Base-by-base conservation (phyloP, 2,888 invertebrate genomes). In the Drosophila mercatorum region DNA sequence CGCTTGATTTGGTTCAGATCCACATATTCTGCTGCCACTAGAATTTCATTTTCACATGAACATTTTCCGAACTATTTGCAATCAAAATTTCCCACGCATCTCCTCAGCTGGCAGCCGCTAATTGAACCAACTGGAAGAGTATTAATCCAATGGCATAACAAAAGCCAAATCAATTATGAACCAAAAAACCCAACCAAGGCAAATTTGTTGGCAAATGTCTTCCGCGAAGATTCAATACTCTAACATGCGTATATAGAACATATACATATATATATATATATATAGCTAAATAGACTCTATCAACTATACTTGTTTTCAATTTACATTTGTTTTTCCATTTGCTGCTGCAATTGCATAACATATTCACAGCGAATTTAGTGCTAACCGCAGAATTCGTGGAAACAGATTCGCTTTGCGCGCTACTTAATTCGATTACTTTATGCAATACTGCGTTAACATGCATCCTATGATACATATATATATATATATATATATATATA, bases 31-130 rank as follows among this genome's bases (percentile, higher is more conserved):
- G 41, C 61, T 55, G 46, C 43, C 8, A 47, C 10, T 43, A 17
- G 14, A 59, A 55, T 43, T 55, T 43, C 12, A 67, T 55, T 69
- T 43, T 28, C 41, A 38, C 47, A n/a, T 43, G 28, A 51, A 49
- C 3, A 59, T 64, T 58, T 61, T 38, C 40, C 55, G 6, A 68
- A 47, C 68, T 43, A 51, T 64, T 76, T 55, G 26, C 51, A 72
- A 14, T 55, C 31, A 59, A 64, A 59, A 47, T 64, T 56, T 52
- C 28, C 51, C 53, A 28, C 56, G 60, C 66, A 60, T 56, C 38
- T 52, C 49, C 36, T 44, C 47, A 26, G 10, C 34, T 47, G 14
- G 17, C 44, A 31, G 3, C 12, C 52, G 67, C 63, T 72, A 72
- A 75, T 72, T 75, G 68, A 61, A 43, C 43, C 34, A 38, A 55